A percentile compares a stretch with the other conserved stretches of the same genome.
These are phyloP conservation scores for Ciona savignyi DNA, from an alignment of 23 tunicate genomes.

Conservation along the genomic window DNA sequence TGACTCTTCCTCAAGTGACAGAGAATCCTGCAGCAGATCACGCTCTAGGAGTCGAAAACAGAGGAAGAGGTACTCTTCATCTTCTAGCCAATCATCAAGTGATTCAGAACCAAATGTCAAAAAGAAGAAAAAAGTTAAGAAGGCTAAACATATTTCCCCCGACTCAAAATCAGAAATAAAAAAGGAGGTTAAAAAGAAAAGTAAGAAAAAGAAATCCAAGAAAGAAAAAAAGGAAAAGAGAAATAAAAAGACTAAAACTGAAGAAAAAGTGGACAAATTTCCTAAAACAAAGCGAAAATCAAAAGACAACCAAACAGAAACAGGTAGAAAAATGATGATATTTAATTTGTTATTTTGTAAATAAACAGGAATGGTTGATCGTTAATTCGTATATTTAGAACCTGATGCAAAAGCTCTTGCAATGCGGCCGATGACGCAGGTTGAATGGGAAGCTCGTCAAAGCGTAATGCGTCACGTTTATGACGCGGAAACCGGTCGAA, in stretches of 20 bases:
- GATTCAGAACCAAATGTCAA: neutral
- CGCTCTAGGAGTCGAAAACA: too few relatives aligned
- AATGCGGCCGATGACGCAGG: constrained; percentile 87
- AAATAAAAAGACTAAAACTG: too few relatives aligned
- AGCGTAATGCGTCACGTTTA: constrained; percentile 59
- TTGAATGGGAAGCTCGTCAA: constrained; percentile 55
- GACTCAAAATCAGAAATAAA: too few relatives aligned
- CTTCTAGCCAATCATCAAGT: neutral
- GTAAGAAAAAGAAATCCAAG: too few relatives aligned
- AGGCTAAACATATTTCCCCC: neutral
- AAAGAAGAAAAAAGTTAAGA: neutral
- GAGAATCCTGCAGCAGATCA: too few relatives aligned
- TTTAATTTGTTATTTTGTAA: too few relatives aligned
- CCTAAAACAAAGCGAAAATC: neutral
- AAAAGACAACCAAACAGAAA: too few relatives aligned
- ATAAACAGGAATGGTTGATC: too few relatives aligned
- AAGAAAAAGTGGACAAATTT: too few relatives aligned
- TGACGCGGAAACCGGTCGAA: constrained; percentile 70
- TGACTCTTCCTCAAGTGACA: too few relatives aligned
- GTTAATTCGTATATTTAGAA: too few relatives aligned
- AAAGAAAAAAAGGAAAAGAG: neutral
- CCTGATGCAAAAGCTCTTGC: constrained; percentile 1
- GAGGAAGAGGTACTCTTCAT: neutral
- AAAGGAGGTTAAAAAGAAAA: neutral
- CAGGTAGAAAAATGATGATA: too few relatives aligned